phyloP scores from a whole-genome alignment of 2,797 vertebrate species.

The Acanthiza pusilla region DNA sequence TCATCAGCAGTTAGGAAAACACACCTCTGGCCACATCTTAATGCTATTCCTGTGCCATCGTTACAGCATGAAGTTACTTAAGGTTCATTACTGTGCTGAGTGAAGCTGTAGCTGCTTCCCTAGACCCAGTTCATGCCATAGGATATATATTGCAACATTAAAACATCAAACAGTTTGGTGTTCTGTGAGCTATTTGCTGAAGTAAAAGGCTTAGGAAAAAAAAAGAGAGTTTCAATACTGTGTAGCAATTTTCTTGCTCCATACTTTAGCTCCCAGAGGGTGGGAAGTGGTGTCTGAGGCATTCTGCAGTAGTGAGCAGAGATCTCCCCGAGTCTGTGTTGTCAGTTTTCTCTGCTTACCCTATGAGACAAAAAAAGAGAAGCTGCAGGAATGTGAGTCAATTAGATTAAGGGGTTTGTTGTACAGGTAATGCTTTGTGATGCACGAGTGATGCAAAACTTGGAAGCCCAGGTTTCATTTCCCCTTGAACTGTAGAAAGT shows the following conservation, averaged over 20 bases:
- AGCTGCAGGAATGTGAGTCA: neutral
- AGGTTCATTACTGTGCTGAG: constrained; percentile 5
- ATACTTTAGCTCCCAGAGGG: neutral
- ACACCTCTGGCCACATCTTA: neutral
- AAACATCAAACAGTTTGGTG: constrained; percentile 37
- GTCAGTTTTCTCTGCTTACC: neutral
- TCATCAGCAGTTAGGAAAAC: neutral
- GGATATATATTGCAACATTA: neutral
- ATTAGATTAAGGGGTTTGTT: neutral
- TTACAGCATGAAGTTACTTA: neutral
- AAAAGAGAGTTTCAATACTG: neutral
- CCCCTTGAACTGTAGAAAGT: neutral
- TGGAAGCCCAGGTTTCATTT: neutral
- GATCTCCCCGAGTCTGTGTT: neutral
- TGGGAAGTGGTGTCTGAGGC: neutral
- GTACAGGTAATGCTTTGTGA: neutral
- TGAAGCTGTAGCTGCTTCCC: neutral
- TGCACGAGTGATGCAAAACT: neutral
- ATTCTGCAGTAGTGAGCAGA: neutral
- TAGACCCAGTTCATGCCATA: neutral
- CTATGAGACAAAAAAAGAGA: neutral
- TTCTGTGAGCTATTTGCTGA: constrained; percentile 44
- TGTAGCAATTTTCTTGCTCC: neutral
- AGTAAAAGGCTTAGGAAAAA: neutral
- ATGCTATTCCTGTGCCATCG: neutral